These are phyloP conservation scores for Microctenopoma steveboyesi DNA, from an alignment of 2,797 vertebrate species.

Conservation along the genomic window DNA sequence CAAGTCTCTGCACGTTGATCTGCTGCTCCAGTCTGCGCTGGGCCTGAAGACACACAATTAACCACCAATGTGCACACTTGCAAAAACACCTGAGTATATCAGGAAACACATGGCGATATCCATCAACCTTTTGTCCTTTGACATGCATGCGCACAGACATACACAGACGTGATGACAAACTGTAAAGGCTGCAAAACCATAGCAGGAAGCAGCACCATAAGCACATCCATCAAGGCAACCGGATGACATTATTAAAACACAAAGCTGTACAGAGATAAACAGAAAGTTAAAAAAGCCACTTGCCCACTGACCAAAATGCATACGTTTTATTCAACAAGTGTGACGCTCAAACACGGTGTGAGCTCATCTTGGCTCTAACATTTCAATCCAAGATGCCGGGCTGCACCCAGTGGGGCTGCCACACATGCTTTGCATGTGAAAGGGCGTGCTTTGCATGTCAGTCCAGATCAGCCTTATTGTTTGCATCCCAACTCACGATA, in stretches of 20 bases:
- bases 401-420: conserved; percentile 14
- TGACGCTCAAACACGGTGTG: not conserved
- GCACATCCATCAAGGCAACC: conserved; percentile 44
- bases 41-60: conserved; percentile 30
- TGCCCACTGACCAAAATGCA: not conserved
- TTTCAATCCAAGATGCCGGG: not conserved
- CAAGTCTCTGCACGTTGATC: conserved; percentile 66
- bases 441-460: conserved; percentile 68
- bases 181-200: conserved; percentile 53
- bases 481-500: conserved; percentile 68
- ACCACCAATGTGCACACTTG: conserved; percentile 1
- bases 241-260: conserved; percentile 24
- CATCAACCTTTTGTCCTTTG: conserved; percentile 56
- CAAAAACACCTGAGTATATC: conserved; percentile 44
- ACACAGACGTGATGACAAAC: conserved; percentile 33
- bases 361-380: conserved; percentile 4
- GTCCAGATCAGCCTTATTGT: conserved; percentile 30
- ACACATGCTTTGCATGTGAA: conserved; percentile 65
- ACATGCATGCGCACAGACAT: conserved; percentile 12
- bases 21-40: conserved; percentile 49
- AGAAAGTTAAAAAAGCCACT: not conserved
- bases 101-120: conserved; percentile 71
- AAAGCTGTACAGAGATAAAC: not conserved
- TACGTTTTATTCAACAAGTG: not conserved
- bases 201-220: conserved; percentile 83